phyloP scores from a whole-genome alignment of 64 coral and sea anemone genomes.

The Platygyra sinensis region DNA sequence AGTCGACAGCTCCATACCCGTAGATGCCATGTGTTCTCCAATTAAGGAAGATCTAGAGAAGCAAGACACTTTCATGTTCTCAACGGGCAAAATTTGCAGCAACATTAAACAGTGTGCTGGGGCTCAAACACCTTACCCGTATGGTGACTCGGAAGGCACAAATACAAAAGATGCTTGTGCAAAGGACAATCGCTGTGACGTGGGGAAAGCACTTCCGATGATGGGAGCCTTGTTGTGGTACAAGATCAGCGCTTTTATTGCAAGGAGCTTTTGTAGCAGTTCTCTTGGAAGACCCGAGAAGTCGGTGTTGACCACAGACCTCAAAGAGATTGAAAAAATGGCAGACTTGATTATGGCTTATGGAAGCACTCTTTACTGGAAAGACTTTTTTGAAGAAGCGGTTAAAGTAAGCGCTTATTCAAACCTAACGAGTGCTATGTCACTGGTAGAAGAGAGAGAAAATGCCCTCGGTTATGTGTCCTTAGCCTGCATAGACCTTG shows the following conservation, averaged over 20 bases:
- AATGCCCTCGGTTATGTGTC: not conserved
- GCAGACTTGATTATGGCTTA: conserved; percentile 22
- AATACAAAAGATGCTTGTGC: conserved; percentile 8
- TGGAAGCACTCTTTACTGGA: conserved; percentile 25
- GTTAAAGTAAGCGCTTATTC: not conserved
- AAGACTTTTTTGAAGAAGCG: conserved; percentile 10
- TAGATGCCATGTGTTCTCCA: conserved; percentile 32
- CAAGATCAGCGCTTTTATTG: conserved; percentile 35
- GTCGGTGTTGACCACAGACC: not conserved
- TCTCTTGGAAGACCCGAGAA: conserved; percentile 9
- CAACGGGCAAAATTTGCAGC: conserved; percentile 14
- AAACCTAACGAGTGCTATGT: not conserved
- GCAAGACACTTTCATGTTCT: not conserved
- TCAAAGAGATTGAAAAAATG: conserved; percentile 24
- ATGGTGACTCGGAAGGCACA: conserved; percentile 27
- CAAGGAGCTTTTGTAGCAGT: conserved; percentile 31
- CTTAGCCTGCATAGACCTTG: conserved; percentile 27
- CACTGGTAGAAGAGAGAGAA: conserved; percentile 2
- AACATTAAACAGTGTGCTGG: conserved; percentile 17
- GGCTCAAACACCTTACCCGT: conserved; percentile 10
- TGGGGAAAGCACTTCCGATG: conserved; percentile 12
- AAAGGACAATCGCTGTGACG: not conserved
- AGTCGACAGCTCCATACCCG: not conserved
- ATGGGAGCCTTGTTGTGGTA: conserved; percentile 47
- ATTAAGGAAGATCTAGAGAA: conserved; percentile 20